Evolutionary conservation across 2,797 vertebrate genomes (phyloP).

Genomic region (Eleutherodactylus coqui): DNA sequence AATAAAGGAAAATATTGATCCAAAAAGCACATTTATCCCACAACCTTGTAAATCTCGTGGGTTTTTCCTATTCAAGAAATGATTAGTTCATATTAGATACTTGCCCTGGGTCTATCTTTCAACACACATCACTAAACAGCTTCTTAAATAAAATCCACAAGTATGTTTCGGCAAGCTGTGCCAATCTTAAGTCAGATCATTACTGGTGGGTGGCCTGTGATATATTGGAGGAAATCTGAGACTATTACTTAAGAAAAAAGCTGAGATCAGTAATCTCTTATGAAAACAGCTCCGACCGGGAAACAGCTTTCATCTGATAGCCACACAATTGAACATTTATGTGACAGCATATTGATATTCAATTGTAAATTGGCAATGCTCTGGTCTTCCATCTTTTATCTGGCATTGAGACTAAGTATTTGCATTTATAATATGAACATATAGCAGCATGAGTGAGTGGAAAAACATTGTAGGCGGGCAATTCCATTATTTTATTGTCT

Average conservation of each 20-base stretch:
- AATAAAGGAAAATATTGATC: background rate
- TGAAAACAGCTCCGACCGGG: slow-evolving; percentile 6
- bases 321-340: background rate
- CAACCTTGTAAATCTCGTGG: background rate
- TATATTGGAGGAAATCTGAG: background rate
- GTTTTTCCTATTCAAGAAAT: background rate
- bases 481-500: background rate
- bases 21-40: background rate
- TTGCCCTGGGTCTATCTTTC: background rate
- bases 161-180: background rate
- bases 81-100: background rate
- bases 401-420: background rate
- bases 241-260: background rate
- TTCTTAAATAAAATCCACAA: background rate
- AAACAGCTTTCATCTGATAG: background rate
- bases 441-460: background rate
- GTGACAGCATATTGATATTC: background rate
- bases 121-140: background rate
- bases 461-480: background rate
- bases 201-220: background rate
- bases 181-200: background rate
- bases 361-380: background rate
- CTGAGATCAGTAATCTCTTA: slow-evolving; percentile 12
- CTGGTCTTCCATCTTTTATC: background rate
- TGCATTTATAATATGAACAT: background rate